Percentiles rank a stretch among this genome's conserved stretches.
Evolutionary conservation across 2,888 invertebrate genomes (phyloP).

Genomic region (Cheilosia vulpina): DNA sequence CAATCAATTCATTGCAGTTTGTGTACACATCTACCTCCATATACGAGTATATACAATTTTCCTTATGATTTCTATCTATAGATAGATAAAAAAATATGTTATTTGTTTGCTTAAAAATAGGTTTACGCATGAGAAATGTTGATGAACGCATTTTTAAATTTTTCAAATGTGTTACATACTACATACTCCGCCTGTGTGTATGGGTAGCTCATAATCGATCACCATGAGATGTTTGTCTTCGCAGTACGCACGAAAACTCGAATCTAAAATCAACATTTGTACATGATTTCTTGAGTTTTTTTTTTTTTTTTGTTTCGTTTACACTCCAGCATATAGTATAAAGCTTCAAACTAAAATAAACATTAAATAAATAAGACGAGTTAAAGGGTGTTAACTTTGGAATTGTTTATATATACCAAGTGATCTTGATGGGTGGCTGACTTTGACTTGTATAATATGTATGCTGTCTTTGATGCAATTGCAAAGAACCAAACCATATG

Average conservation of each 20-base stretch:
- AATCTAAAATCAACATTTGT: slow-evolving; percentile 48
- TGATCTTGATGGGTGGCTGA: slow-evolving; percentile 29
- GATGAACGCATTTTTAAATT: slow-evolving; percentile 36
- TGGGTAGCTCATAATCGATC: slow-evolving; percentile 46
- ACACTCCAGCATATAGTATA: slow-evolving; percentile 5
- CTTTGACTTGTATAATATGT: not conserved
- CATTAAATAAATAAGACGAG: slow-evolving; percentile 24
- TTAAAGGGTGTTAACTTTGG: slow-evolving; percentile 29
- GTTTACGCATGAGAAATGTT: slow-evolving; percentile 44
- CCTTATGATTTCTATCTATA: slow-evolving; percentile 42
- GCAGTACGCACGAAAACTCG: slow-evolving; percentile 16
- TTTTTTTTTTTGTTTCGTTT: not conserved
- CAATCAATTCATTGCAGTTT: slow-evolving; percentile 38
- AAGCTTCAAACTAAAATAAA: slow-evolving; percentile 49
- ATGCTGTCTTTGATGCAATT: not conserved
- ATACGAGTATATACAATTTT: slow-evolving; percentile 12
- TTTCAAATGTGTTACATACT: slow-evolving; percentile 29
- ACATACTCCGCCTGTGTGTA: slow-evolving; percentile 2
- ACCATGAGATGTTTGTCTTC: slow-evolving; percentile 23
- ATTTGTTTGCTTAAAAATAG: slow-evolving; percentile 57
- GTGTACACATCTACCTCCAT: slow-evolving; percentile 6
- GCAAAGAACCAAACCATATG: not conserved
- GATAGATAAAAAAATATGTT: slow-evolving; percentile 36
- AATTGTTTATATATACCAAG: slow-evolving; percentile 17
- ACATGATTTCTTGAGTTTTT: slow-evolving; percentile 12